phyloP scores from a whole-genome alignment of 1,140 invertebrate species.

The Drosophila funebris region DNA sequence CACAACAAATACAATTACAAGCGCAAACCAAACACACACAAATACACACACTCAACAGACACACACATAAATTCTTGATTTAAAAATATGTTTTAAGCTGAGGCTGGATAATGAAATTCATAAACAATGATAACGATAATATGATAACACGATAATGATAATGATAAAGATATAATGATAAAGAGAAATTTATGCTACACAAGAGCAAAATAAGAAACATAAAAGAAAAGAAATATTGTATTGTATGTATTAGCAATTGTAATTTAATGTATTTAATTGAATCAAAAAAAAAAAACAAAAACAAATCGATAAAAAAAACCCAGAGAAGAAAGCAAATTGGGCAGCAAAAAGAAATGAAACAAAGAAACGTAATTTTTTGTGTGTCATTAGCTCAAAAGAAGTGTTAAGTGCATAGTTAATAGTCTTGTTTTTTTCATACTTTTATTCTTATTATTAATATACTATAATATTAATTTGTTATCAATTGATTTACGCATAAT shows the following conservation, averaged over 20 bases:
- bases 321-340: conserved; percentile 22
- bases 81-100: conserved; percentile 38
- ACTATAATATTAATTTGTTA: conserved; percentile 59
- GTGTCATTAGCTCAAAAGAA: conserved; percentile 60
- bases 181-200: conserved; percentile 10
- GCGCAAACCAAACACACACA: conserved; percentile 42
- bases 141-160: conserved; percentile 29
- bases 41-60: conserved; percentile 16
- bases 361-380: conserved; percentile 15
- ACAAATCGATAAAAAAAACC: conserved; percentile 34
- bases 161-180: conserved; percentile 41
- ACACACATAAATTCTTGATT: conserved; percentile 23
- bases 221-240: conserved; percentile 59
- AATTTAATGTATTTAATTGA: conserved; percentile 80
- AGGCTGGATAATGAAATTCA: conserved; percentile 39
- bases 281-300: not conserved
- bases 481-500: conserved; percentile 73
- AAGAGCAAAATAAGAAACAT: conserved; percentile 30
- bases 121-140: conserved; percentile 43
- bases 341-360: not conserved
- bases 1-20: conserved; percentile 40
- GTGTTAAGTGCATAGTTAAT: conserved; percentile 70
- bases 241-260: conserved; percentile 79
- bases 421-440: conserved; percentile 70
- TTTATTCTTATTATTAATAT: conserved; percentile 44